These are phyloP conservation scores for Ibidorhyncha struthersii DNA, from an alignment of 2,113 vertebrate genomes.

Conservation along the genomic window DNA sequence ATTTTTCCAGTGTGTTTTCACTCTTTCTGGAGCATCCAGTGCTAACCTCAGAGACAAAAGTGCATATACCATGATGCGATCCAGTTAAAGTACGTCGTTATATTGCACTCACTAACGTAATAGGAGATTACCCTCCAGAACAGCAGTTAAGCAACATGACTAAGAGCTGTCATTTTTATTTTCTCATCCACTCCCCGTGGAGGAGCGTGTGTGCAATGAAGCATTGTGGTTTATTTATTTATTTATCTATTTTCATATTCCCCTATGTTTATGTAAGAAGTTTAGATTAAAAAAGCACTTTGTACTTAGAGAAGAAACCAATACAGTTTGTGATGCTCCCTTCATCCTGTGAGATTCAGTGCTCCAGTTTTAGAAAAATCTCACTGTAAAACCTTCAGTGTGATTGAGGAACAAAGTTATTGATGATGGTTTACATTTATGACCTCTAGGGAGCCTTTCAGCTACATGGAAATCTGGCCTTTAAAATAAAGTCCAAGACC, in stretches of 20 bases:
- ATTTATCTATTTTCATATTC: neutral
- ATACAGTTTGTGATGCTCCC: neutral
- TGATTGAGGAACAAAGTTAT: neutral
- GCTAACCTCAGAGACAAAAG: neutral
- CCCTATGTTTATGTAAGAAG: neutral
- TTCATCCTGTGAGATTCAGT: neutral
- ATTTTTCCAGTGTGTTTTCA: neutral
- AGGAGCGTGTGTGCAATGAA: conserved; percentile 5
- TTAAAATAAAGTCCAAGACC: neutral
- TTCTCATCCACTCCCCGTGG: neutral
- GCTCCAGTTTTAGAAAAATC: neutral
- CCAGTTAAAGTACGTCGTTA: neutral
- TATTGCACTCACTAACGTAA: neutral
- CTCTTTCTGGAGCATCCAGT: neutral
- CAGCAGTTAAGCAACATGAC: neutral
- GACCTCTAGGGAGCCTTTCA: neutral
- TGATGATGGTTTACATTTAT: neutral
- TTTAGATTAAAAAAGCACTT: neutral
- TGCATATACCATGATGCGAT: neutral
- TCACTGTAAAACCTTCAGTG: neutral
- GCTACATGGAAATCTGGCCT: neutral
- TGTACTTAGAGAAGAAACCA: neutral
- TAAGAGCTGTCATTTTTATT: conserved; percentile 12
- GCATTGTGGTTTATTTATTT: neutral
- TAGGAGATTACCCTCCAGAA: conserved; percentile 4